phyloP scores from a whole-genome alignment of 2,888 invertebrate species.

The Epistrophe grossulariae region DNA sequence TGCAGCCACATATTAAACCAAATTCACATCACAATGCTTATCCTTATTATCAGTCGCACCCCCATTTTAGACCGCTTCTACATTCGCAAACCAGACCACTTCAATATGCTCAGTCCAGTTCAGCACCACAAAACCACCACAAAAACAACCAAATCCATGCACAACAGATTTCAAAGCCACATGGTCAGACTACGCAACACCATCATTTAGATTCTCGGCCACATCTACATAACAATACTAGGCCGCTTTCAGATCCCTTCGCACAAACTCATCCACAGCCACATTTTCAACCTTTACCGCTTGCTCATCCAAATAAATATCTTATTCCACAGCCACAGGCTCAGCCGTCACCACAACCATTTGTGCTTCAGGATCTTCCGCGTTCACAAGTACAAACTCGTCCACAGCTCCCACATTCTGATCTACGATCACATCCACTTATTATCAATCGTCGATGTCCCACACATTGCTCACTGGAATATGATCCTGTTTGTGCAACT shows the following conservation, averaged over 20 bases:
- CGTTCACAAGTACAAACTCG: constrained; percentile 44
- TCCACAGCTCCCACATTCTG: not conserved
- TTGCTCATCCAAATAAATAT: not conserved
- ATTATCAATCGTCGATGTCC: constrained; percentile 29
- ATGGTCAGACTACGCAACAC: not conserved
- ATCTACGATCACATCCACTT: not conserved
- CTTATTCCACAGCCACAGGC: not conserved
- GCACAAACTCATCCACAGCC: not conserved
- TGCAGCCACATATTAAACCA: too few relatives aligned
- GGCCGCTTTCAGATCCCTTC: too few relatives aligned
- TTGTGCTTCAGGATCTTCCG: not conserved
- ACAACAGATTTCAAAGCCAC: not conserved
- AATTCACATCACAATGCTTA: too few relatives aligned
- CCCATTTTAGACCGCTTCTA: too few relatives aligned
- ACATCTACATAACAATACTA: not conserved
- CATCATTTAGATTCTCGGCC: not conserved
- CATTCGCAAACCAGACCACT: too few relatives aligned
- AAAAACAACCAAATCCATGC: too few relatives aligned
- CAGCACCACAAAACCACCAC: too few relatives aligned
- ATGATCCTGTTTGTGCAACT: constrained; percentile 47
- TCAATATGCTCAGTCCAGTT: too few relatives aligned
- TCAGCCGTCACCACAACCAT: not conserved
- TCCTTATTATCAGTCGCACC: too few relatives aligned
- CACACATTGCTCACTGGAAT: constrained; percentile 43
- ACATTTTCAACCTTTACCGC: not conserved